phyloP scores from a whole-genome alignment of 2,797 vertebrate genomes.

The Australoheros facetus region DNA sequence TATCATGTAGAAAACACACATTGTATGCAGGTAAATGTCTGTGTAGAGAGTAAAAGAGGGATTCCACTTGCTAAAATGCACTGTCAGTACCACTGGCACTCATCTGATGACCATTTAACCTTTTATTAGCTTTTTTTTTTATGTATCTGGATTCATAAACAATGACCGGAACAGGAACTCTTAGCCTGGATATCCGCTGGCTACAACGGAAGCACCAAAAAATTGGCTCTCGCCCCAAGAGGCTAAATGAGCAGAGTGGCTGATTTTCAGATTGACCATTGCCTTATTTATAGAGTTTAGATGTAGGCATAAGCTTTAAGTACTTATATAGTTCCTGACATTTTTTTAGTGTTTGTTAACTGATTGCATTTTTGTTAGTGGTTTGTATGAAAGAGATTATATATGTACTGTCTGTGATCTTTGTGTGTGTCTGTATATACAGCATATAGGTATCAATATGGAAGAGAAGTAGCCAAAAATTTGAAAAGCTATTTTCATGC shows the following conservation, averaged over 20 bases:
- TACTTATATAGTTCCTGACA: neutral
- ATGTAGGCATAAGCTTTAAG: constrained; percentile 14
- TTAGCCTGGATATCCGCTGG: neutral
- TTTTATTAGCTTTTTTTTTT: neutral
- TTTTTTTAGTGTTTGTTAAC: neutral
- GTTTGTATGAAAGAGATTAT: neutral
- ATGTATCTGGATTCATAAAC: constrained; percentile 3
- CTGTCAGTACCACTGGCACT: neutral
- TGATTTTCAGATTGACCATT: neutral
- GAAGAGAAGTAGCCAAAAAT: neutral
- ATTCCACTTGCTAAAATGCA: neutral
- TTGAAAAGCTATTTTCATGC: neutral
- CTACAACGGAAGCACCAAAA: neutral
- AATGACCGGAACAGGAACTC: neutral
- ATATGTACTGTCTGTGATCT: neutral
- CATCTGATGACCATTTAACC: neutral
- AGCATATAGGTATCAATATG: neutral
- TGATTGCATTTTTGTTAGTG: neutral
- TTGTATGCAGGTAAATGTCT: neutral
- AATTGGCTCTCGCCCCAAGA: neutral
- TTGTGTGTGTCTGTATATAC: neutral
- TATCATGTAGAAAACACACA: neutral
- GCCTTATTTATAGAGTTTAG: neutral
- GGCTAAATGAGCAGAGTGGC: neutral
- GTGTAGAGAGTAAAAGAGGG: neutral